These are phyloP conservation scores for Silurus asotus DNA, from an alignment of 2,113 vertebrate species.

Conservation along the genomic window DNA sequence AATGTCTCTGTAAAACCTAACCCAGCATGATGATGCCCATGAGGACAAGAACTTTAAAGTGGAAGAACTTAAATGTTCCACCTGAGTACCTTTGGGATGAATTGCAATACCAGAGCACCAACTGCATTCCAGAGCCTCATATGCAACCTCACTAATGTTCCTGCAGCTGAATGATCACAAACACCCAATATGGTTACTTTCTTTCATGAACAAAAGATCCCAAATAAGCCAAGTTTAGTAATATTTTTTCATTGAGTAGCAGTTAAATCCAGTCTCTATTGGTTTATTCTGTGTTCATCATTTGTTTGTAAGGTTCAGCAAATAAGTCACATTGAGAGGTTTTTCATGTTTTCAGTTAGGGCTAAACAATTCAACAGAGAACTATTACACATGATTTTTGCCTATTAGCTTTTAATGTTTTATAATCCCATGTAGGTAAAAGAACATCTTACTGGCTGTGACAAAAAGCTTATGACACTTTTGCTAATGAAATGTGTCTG, in stretches of 20 bases:
- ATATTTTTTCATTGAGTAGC: neutral
- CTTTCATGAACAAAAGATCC: no score
- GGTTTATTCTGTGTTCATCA: neutral
- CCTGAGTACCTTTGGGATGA: no score
- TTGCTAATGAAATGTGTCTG: constrained; percentile 14
- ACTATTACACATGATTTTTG: neutral
- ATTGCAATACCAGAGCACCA: no score
- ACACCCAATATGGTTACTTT: no score
- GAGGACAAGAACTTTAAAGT: no score
- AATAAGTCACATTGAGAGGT: neutral
- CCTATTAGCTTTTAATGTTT: neutral
- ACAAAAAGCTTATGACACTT: neutral
- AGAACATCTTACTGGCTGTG: neutral
- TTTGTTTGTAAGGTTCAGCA: neutral
- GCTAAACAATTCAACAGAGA: neutral
- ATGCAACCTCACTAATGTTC: no score
- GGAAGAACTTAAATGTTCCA: no score
- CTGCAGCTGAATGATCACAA: no score
- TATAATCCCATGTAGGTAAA: neutral
- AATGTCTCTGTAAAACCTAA: no score
- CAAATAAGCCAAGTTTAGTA: no score
- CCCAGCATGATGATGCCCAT: no score
- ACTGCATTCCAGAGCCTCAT: no score
- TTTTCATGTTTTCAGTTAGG: neutral
- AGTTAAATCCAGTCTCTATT: neutral